Conservation (phyloP, 1,140 invertebrate genomes). For the Kradibia gibbosae region DNA sequence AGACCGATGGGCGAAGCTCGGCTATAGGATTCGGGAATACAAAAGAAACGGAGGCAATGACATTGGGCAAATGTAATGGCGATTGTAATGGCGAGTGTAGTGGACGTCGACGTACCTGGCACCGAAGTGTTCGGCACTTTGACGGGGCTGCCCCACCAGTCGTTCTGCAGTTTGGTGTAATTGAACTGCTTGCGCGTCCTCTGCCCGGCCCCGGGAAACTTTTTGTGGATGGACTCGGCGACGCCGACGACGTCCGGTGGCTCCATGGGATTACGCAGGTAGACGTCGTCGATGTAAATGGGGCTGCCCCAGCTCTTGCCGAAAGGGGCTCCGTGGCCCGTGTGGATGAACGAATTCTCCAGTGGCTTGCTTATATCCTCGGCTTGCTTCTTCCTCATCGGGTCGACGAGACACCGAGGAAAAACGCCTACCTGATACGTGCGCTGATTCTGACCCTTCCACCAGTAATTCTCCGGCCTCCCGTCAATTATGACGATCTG, state of each 20-base stretch:
- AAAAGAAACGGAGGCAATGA: background rate
- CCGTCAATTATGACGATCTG: constrained; percentile 94
- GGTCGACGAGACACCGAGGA: constrained; percentile 81
- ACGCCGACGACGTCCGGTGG: constrained; percentile 82
- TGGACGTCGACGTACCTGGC: constrained; percentile 56
- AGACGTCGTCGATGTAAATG: constrained; percentile 85
- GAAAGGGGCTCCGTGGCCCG: constrained; percentile 81
- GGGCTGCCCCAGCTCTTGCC: constrained; percentile 92
- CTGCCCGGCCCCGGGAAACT: constrained; percentile 69
- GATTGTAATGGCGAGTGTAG: background rate
- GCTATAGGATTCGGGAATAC: no score
- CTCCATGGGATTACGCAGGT: constrained; percentile 87
- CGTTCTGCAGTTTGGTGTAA: constrained; percentile 83
- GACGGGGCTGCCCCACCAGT: constrained; percentile 69
- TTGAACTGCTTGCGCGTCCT: constrained; percentile 80
- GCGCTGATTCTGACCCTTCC: constrained; percentile 95
- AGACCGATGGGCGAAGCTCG: no score
- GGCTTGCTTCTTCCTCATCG: constrained; percentile 76
- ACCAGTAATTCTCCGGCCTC: constrained; percentile 92
- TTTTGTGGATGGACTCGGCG: constrained; percentile 58
- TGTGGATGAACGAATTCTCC: constrained; percentile 90
- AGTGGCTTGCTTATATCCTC: constrained; percentile 85
- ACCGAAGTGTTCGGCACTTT: constrained; percentile 72
- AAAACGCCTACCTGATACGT: constrained; percentile 89
- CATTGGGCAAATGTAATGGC: no score